Evolutionary conservation across 2,888 invertebrate species (phyloP).

Genomic region (Venustoraphidia nigricollis): DNA sequence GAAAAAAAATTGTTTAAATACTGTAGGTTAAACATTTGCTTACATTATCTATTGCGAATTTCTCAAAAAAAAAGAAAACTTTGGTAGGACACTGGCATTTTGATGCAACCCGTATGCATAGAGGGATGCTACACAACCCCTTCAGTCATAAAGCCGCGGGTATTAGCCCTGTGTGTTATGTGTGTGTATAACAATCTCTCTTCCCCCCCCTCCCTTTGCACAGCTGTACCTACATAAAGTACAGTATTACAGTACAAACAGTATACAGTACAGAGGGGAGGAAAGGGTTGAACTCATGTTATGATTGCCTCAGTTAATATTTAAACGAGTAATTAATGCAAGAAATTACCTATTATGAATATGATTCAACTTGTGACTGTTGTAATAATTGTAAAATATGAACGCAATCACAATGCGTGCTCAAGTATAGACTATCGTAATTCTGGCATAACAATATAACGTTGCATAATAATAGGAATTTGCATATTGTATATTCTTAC

Average conservation of each 20-base stretch:
- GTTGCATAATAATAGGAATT: too few relatives aligned
- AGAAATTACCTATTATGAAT: constrained; percentile 35
- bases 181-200: too few relatives aligned
- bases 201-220: too few relatives aligned
- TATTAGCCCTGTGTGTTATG: background rate
- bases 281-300: constrained; percentile 16
- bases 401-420: constrained; percentile 11
- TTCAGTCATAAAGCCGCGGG: constrained; percentile 1
- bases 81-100: background rate
- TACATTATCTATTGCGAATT: too few relatives aligned
- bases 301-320: constrained; percentile 33
- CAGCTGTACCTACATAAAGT: too few relatives aligned
- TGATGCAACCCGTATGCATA: background rate
- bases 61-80: too few relatives aligned
- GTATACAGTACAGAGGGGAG: background rate
- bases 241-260: background rate
- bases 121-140: background rate
- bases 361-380: constrained; percentile 24
- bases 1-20: too few relatives aligned
- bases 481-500: too few relatives aligned
- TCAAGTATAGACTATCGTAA: too few relatives aligned
- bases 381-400: constrained; percentile 29
- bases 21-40: too few relatives aligned
- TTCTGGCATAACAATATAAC: too few relatives aligned
- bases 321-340: constrained; percentile 35